phyloP scores from a whole-genome alignment of 2,797 vertebrate species.

The Spea hammondii region DNA sequence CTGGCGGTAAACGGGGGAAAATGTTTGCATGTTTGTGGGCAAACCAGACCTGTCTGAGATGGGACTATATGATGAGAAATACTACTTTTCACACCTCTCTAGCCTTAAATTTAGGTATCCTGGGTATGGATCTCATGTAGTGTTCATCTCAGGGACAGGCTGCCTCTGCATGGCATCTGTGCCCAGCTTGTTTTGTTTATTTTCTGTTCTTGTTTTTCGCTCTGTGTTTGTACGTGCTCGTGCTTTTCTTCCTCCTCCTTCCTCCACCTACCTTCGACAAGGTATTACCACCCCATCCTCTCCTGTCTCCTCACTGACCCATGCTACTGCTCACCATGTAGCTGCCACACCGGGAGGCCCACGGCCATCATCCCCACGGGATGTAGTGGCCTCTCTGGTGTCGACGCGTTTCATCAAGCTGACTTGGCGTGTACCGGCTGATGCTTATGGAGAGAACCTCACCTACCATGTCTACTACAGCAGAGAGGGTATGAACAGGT shows the following conservation, averaged over 20 bases:
- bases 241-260: slow-evolving; percentile 58
- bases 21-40: slow-evolving; percentile 46
- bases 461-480: slow-evolving; percentile 96
- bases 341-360: slow-evolving; percentile 88
- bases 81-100: background rate
- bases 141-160: slow-evolving; percentile 16
- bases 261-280: slow-evolving; percentile 75
- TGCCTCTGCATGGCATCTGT: slow-evolving; percentile 47
- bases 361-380: slow-evolving; percentile 85
- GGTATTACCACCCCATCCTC: slow-evolving; percentile 93
- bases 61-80: background rate
- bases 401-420: slow-evolving; percentile 98
- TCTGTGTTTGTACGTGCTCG: slow-evolving; percentile 56
- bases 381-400: slow-evolving; percentile 93
- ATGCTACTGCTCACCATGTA: slow-evolving; percentile 99
- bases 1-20: background rate
- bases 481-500: slow-evolving; percentile 89
- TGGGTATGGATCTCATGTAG: slow-evolving; percentile 1
- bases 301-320: slow-evolving; percentile 97
- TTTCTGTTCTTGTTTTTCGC: slow-evolving; percentile 51
- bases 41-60: slow-evolving; percentile 24
- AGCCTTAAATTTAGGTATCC: background rate
- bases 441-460: slow-evolving; percentile 90
- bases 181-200: slow-evolving; percentile 47
- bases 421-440: slow-evolving; percentile 90